Conservation (phyloP, 64 coral and sea anemone genomes). For the Montipora cactus region DNA sequence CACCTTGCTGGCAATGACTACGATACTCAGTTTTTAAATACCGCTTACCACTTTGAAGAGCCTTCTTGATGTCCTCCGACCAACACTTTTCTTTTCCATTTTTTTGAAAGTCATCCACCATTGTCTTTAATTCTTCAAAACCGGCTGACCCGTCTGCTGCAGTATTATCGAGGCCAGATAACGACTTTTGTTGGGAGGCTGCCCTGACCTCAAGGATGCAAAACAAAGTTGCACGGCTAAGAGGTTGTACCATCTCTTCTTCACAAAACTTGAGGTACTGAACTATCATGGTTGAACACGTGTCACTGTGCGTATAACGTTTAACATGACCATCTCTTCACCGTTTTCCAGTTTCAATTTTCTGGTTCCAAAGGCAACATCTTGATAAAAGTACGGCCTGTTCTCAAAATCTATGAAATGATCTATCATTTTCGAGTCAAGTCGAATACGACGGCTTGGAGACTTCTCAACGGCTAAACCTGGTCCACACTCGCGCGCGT, state of each 20-base stretch:
- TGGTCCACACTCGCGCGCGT: conserved; percentile 48
- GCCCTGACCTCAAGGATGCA: conserved; percentile 56
- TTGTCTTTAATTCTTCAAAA: conserved; percentile 37
- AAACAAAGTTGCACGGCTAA: conserved; percentile 60
- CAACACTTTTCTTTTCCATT: conserved; percentile 2
- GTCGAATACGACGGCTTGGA: conserved; percentile 17
- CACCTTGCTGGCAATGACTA: conserved; percentile 26
- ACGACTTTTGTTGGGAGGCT: conserved; percentile 65
- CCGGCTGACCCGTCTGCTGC: conserved; percentile 56
- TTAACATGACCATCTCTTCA: conserved; percentile 53
- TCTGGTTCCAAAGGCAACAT: conserved; percentile 70
- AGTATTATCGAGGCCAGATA: conserved; percentile 58
- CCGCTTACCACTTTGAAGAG: background rate
- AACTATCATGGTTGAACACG: conserved; percentile 64
- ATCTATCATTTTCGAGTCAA: conserved; percentile 16
- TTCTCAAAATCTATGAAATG: conserved; percentile 72
- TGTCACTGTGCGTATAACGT: conserved; percentile 61
- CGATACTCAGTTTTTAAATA: conserved; percentile 40
- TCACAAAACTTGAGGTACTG: conserved; percentile 75
- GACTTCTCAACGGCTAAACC: conserved; percentile 38
- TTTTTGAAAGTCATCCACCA: conserved; percentile 45
- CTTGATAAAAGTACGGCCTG: conserved; percentile 64
- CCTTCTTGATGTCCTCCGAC: conserved; percentile 7
- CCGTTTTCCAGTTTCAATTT: conserved; percentile 59
- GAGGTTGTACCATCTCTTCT: conserved; percentile 40